Evolutionary conservation across 2,797 vertebrate species (phyloP), one percentile per base, ranked within the genome.

Genomic region (Urosaurus nigricauda): DNA sequence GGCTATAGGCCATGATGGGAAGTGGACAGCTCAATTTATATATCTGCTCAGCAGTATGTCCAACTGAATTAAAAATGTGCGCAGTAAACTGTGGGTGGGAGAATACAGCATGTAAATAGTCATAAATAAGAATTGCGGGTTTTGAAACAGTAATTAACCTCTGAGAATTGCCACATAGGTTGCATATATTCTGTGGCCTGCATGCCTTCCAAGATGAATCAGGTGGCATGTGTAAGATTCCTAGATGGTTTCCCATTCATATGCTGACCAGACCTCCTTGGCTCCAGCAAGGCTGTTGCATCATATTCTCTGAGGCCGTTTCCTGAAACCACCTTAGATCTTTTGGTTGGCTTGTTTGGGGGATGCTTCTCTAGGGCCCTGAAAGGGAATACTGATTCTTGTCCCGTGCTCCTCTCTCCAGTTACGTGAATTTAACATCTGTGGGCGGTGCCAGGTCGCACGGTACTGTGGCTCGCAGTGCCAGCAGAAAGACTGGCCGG

Each of bases 401-500:
- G 0, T 13, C 87, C 63, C 82, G 14, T 90, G 17, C 17, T 81
- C 77, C 95, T 37, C 81, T 29, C 88, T 79, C 95, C 85, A 97
- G 99, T 94, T 99, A 82, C 97, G 99, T 4, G 99, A 99, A 93
- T 99, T 99, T 95, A 99, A 99, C 97, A 99, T 99, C 95, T 99
- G 99, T 0, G 99, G 99, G 0, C 98, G 99, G 60, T 99, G 99
- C 96, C 99, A 99, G 96, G 98, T 98, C 83, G 99, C 99, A 0
- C 98, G 99, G 82, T 99, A 99, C 97, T 99, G 99, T 0, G 99
- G 99, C 93, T 98, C 99, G 32, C 99, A 99, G 92, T 99, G 99
- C 97, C 99, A 99, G 97, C 99, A 99, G 96, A 98, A 98, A 93
- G 99, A 99, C 97, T 99, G 99, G 99, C 99, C 99, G 0, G 98